Conservation (phyloP, 2,888 invertebrate species). For the Lasius platythorax region DNA sequence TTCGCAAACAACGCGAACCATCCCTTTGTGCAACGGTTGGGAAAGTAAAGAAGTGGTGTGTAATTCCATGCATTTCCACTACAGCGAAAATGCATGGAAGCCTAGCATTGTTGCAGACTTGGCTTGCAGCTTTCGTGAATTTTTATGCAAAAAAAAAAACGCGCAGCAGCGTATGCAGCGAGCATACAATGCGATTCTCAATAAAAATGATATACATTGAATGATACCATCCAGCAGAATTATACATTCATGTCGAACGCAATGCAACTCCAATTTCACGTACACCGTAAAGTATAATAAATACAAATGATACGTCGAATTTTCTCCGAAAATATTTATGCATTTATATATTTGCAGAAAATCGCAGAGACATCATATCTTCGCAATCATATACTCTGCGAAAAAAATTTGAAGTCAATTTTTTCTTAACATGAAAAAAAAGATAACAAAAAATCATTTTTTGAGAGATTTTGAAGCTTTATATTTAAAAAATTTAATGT, state of each 20-base stretch:
- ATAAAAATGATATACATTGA: constrained; percentile 30
- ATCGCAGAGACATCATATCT: not conserved
- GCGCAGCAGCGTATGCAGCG: not conserved
- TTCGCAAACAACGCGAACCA: constrained; percentile 19
- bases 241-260: constrained; percentile 10
- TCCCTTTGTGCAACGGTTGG: constrained; percentile 12
- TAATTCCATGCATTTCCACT: constrained; percentile 9
- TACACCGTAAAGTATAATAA: constrained; percentile 18
- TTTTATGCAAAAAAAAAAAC: not conserved
- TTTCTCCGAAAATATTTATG: constrained; percentile 16
- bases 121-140: not conserved
- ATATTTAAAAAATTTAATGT: not conserved
- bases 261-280: constrained; percentile 2
- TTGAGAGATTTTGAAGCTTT: not conserved
- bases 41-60: constrained; percentile 1
- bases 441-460: not conserved
- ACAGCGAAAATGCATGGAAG: constrained; percentile 14
- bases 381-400: not conserved
- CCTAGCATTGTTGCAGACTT: constrained; percentile 11
- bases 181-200: constrained; percentile 18
- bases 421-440: not conserved
- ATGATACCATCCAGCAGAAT: not conserved
- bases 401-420: not conserved
- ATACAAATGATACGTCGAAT: constrained; percentile 21
- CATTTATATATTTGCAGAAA: not conserved